Base-by-base conservation (phyloP, 2,113 vertebrate genomes). In the Echinops telfairi region DNA sequence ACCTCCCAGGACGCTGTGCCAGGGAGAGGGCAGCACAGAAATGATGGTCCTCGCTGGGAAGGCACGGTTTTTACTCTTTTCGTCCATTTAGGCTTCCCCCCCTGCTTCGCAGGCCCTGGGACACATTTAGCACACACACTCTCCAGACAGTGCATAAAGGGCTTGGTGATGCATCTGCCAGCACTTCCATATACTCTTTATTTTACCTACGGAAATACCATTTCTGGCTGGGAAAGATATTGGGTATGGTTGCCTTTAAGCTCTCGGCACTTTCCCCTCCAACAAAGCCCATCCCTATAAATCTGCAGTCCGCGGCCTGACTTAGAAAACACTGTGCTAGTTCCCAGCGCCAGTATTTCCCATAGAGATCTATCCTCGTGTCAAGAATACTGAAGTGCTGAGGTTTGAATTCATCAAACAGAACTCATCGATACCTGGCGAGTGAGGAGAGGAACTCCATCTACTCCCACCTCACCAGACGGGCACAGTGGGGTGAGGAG, bases 191-290 rank as follows among this genome's bases (percentile, higher is more conserved):
- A 77, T 40, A 86, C 62, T 89, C 73, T 88, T 93, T 88, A 89
- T 97, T 97, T 96, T 90, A 93, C 84, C 75, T 95, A 86, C 82
- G 71, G 95, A 92, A 25, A 1, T 86, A 76, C 78, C 80, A 90
- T 91, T 97, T 97, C 93, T 96, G 79, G 62, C 95, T 94, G 68
- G 85, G 79, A 97, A 96, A 95, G 53, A 90, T 77, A 93, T 36
- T 85, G 81, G 86, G 75, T 81, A 70, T 47, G n/a, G 86, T 66
- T 1, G 85, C 90, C 97, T 94, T 97, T 86, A 93, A 71, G 78
- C 75, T 83, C 95, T 95, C 31, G 90, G 95, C 82, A 90, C 62
- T 94, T 78, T 66, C 38, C 36, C 62, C n/a, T 36, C 58, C 76
- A 96, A 95, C 84, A 94, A 95, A 97, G 93, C 25, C 89, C 47